Base-by-base conservation (phyloP, 1,140 invertebrate species). In the Aphidius gifuensis region DNA sequence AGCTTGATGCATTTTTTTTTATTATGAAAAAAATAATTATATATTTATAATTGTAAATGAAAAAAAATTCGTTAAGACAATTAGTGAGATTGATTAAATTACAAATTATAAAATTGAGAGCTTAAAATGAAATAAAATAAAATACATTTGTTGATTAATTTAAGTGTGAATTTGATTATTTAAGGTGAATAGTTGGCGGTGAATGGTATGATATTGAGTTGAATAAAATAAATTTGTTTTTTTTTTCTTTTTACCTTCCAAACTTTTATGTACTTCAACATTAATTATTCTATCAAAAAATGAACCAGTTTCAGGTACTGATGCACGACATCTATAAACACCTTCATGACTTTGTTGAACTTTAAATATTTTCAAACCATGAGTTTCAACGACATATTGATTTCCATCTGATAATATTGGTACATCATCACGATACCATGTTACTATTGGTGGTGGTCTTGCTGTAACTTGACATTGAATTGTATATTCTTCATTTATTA, bases 391-490 rank as follows among this genome's bases (percentile, higher is more conserved):
- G 8, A 92, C 84, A 67, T 92, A 93, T 69, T 88, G 85, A 45
- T 87, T 23, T 23, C 3, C 85, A 64, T 86, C 85, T 57, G 84
- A 85, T 62, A 77, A 75, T 54, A 85, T 85, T 82, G 83, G 74
- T 65, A 86, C 81, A n/a, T 86, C 88, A 74, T 94, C 89, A 74
- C 88, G 88, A 50, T 87, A 83, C 94, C 93, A 96, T 72, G 92
- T 90, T 9, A 96, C 87, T 9, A 83, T 84, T 0, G 94, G 92
- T 39, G 90, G 82, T 11, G 94, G 94, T 75, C 90, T 89, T 1
- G 93, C 92, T 54, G 85, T 87, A 0, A 96, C 93, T 76, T 90
- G 85, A 71, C 95, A 97, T 72, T 86, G 87, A 7, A 96, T 86
- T 76, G 86, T 86, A 70, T 88, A 92, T 64, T 92, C 86, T 58